A percentile compares a stretch with the other conserved stretches of the same genome.
phyloP scores from a whole-genome alignment of 2,888 invertebrate genomes.

The Eupithecia subfuscata region DNA sequence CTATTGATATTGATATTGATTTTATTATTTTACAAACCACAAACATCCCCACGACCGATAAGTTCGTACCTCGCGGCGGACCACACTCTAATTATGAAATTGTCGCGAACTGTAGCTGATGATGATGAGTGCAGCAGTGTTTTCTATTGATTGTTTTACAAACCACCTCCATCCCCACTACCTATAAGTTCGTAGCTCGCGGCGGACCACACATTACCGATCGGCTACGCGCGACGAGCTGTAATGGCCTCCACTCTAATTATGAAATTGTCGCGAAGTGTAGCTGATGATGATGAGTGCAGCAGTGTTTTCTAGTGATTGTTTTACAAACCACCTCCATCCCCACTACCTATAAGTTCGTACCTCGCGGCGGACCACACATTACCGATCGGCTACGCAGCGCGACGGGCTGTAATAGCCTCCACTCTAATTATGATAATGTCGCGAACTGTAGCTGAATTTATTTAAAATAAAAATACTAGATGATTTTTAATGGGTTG shows the following conservation, averaged over 20 bases:
- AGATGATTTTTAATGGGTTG: neutral
- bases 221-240: no score
- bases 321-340: conserved; percentile 25
- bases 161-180: conserved; percentile 26
- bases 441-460: conserved; percentile 23
- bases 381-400: conserved; percentile 49
- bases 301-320: neutral
- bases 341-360: neutral
- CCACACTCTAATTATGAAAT: conserved; percentile 45
- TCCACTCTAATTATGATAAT: conserved; percentile 47
- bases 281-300: neutral
- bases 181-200: conserved; percentile 8
- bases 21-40: conserved; percentile 8
- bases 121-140: neutral
- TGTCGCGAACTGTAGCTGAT: conserved; percentile 29
- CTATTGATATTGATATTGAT: no score
- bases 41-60: conserved; percentile 24
- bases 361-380: conserved; percentile 37
- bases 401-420: conserved; percentile 43
- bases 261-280: conserved; percentile 43
- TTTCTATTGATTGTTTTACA: neutral
- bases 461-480: neutral
- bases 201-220: conserved; percentile 19
- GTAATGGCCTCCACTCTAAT: conserved; percentile 25
- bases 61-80: conserved; percentile 6